Evolutionary conservation across 2,888 invertebrate genomes (phyloP).

Genomic region (Folsomia candida): DNA sequence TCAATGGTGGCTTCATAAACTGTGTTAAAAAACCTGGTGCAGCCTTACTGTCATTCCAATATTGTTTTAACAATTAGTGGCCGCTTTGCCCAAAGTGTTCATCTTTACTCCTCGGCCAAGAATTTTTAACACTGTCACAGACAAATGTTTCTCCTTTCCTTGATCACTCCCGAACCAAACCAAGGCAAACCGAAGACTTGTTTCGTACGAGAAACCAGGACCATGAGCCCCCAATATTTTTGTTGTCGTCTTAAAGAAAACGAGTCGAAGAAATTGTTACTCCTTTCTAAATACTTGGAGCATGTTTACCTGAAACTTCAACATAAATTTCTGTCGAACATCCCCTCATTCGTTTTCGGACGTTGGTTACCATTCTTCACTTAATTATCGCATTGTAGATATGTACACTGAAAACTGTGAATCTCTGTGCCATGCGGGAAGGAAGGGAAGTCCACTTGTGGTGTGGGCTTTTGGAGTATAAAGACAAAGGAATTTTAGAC

Average conservation of each 20-base stretch:
- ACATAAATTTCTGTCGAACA: not conserved
- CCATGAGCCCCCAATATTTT: not conserved
- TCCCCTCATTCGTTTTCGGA: not conserved
- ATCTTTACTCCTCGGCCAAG: not conserved
- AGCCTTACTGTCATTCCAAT: not conserved
- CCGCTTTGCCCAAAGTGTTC: not conserved
- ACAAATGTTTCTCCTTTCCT: not conserved
- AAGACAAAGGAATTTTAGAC: conserved; percentile 7
- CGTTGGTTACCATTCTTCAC: conserved; percentile 36
- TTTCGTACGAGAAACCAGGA: no score
- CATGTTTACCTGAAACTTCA: not conserved
- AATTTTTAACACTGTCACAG: not conserved
- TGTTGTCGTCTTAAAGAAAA: not conserved
- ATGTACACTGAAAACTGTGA: not conserved
- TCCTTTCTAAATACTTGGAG: not conserved
- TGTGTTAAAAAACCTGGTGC: conserved; percentile 24
- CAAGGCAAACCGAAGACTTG: no score
- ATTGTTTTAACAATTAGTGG: not conserved
- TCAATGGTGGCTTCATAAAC: conserved; percentile 48
- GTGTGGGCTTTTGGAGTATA: not conserved
- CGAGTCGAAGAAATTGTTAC: not conserved
- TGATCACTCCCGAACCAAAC: no score
- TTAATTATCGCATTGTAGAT: conserved; percentile 28
- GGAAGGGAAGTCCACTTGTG: not conserved
- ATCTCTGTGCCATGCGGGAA: not conserved